A percentile compares a stretch with the other conserved stretches of the same genome.
phyloP scores from a whole-genome alignment of 2,797 vertebrate species.

The Sebastiscus albofasciatus region DNA sequence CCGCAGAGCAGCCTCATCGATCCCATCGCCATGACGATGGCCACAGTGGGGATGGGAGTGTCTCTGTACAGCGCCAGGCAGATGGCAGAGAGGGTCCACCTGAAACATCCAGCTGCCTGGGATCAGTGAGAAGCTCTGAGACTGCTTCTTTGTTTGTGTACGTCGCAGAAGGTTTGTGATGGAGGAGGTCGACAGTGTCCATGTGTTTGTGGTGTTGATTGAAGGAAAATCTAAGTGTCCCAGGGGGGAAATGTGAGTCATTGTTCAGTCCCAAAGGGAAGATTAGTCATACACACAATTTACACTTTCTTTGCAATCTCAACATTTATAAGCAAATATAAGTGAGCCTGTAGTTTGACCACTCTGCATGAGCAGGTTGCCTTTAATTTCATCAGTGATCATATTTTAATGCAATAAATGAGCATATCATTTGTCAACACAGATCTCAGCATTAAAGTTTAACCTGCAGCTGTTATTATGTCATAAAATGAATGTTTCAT shows the following conservation, averaged over 20 bases:
- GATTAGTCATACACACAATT: background rate
- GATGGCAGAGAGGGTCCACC: conserved; percentile 76
- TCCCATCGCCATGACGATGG: conserved; percentile 86
- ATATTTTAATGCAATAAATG: background rate
- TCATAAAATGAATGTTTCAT: background rate
- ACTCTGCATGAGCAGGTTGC: background rate
- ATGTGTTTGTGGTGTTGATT: conserved; percentile 14
- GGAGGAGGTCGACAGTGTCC: background rate
- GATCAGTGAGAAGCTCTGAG: background rate
- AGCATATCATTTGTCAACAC: background rate
- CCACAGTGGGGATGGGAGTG: conserved; percentile 84
- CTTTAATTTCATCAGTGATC: background rate
- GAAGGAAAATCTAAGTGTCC: conserved; percentile 39
- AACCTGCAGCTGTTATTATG: background rate
- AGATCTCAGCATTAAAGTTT: background rate
- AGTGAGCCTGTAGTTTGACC: background rate
- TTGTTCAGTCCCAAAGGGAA: background rate
- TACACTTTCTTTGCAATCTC: background rate
- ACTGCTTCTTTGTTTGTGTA: conserved; percentile 29
- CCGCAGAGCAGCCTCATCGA: conserved; percentile 80
- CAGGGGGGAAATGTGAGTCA: conserved; percentile 19
- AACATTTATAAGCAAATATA: background rate
- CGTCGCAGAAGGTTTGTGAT: conserved; percentile 25
- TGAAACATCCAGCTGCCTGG: conserved; percentile 31
- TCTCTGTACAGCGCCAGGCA: conserved; percentile 87